These are phyloP conservation scores for Thera obeliscata DNA, from an alignment of 2,888 invertebrate genomes.

Conservation along the genomic window DNA sequence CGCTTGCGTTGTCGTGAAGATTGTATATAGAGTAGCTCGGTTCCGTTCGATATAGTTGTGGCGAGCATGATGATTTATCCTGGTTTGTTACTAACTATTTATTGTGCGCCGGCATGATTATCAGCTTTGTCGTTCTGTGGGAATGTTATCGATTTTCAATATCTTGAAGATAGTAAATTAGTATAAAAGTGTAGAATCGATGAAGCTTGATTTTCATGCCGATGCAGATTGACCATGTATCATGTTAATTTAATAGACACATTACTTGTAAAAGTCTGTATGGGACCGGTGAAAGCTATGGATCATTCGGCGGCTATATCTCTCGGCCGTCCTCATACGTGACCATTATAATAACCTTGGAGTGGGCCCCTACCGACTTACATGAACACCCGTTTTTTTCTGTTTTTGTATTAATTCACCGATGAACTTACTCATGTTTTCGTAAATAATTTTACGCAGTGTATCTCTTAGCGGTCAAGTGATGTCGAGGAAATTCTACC, in stretches of 20 bases:
- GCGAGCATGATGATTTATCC: constrained; percentile 33
- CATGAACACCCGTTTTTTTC: constrained; percentile 39
- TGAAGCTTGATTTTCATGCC: constrained; percentile 52
- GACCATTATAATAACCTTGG: constrained; percentile 42
- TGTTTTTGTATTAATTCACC: constrained; percentile 40
- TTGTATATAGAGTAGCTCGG: constrained; percentile 25
- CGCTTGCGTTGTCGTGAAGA: constrained; percentile 38
- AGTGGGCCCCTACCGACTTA: constrained; percentile 40
- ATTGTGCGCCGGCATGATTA: constrained; percentile 31
- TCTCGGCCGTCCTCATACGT: constrained; percentile 32
- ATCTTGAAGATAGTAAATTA: constrained; percentile 6
- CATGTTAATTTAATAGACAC: constrained; percentile 55
- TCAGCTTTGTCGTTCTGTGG: constrained; percentile 2
- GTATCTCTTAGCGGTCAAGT: constrained; percentile 45
- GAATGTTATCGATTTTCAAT: constrained; percentile 10
- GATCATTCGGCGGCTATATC: constrained; percentile 1
- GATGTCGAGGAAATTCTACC: constrained; percentile 30
- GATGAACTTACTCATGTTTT: constrained; percentile 39
- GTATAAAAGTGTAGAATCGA: neutral
- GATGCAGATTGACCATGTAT: constrained; percentile 46
- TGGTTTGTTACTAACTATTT: constrained; percentile 36
- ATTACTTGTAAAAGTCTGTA: constrained; percentile 61
- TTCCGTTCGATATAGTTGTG: constrained; percentile 29
- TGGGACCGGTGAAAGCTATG: constrained; percentile 36
- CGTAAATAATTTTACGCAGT: constrained; percentile 45